Percentiles rank a stretch among this genome's conserved stretches.
Evolutionary conservation across 2,888 invertebrate species (phyloP).

Genomic region (Chrysolina oricalcia): DNA sequence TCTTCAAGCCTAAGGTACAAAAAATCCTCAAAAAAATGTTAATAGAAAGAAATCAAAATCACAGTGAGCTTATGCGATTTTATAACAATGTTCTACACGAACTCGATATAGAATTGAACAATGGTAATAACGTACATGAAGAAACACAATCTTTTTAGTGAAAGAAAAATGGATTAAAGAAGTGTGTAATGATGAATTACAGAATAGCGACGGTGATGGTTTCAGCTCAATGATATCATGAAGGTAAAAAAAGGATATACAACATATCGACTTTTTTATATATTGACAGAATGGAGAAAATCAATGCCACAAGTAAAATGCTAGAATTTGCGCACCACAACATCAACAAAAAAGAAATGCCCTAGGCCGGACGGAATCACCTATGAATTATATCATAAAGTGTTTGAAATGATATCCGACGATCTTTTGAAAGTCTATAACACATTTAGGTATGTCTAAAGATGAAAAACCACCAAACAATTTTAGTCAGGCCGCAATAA

Average conservation of each 20-base stretch:
- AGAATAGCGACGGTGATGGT: no score
- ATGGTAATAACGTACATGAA: slow-evolving; percentile 1
- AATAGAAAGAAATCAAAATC: no score
- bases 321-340: background rate
- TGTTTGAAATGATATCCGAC: no score
- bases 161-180: background rate
- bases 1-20: background rate
- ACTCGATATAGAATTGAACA: no score
- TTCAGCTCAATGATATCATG: no score
- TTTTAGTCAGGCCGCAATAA: background rate
- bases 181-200: background rate
- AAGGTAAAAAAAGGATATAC: background rate
- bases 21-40: background rate
- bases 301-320: slow-evolving; percentile 7
- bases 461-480: slow-evolving; percentile 2
- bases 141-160: slow-evolving; percentile 1
- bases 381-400: no score
- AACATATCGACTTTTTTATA: background rate
- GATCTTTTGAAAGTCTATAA: no score
- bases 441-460: no score
- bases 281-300: background rate
- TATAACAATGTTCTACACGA: slow-evolving; percentile 6
- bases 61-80: no score
- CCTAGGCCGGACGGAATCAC: no score
- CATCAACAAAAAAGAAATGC: no score